Base-by-base conservation (phyloP, 2,888 invertebrate species). In the Drymonia ruficornis region DNA sequence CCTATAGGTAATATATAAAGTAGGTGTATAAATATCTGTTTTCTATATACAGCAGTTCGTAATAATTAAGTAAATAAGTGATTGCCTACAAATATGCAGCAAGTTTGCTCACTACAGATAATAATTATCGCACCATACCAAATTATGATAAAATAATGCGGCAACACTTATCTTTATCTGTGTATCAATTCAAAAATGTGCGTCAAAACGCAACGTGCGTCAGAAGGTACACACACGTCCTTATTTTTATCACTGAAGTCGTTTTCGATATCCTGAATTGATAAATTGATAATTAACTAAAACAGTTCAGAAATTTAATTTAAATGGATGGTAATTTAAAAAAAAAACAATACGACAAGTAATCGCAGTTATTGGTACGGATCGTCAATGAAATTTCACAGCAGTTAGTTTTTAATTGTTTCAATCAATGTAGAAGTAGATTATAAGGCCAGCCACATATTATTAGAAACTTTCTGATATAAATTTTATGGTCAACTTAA, bases 161-260 rank as follows among this genome's bases (percentile, higher is more conserved):
- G 67, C 61, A 76, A 63, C 74, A 61, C 53, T 74, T 75, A 81
- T 79, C 75, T 68, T 72, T 77, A 80, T 74, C 69, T 62, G 64
- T 57, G 73, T 78, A 83, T 82, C 81, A 72, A 70, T 64, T 63
- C 56, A 63, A 78, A 78, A 76, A 72, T 68, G 74, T 86, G 83
- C 86, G 86, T 85, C 86, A 42, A 71, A 67, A 62, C 56, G 50
- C 59, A 59, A 59, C 63, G 68, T 85, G 81, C 86, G 86, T 86
- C 86, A 86, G 65, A 74, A 66, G 66, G 68, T 70, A 67, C 51
- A 65, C 50, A 50, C 29, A 13, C 50, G 56, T 68, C 64, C 71
- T 67, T 65, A 65, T 60, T 72, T 58, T 74, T 76, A 73, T 78
- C 72, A 12, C 67, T 16, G 63, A 68, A 74, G 59, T 64, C 55